These are phyloP conservation scores for Caiman crocodilus DNA, from an alignment of 2,797 vertebrate genomes.

Conservation along the genomic window DNA sequence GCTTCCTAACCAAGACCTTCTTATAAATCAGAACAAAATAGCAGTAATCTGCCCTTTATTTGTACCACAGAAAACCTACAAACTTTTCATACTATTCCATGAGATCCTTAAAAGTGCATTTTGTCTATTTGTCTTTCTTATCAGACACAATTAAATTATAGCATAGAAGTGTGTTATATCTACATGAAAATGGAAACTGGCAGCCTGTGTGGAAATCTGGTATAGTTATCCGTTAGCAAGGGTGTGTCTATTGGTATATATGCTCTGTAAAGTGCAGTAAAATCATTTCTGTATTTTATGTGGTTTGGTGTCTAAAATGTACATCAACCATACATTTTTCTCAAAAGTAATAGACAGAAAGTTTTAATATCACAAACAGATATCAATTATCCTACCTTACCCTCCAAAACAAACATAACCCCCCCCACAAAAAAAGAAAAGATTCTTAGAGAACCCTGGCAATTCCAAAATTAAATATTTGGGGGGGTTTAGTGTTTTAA, in stretches of 20 bases:
- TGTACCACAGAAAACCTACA: neutral
- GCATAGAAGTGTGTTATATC: neutral
- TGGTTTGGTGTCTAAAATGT: neutral
- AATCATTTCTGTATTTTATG: neutral
- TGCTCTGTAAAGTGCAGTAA: neutral
- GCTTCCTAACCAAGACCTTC: neutral
- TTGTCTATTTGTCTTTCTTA: neutral
- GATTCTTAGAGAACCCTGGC: neutral
- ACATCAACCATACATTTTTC: conserved; percentile 42
- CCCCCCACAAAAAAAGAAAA: neutral
- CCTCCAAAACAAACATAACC: conserved; percentile 15
- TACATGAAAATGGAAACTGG: neutral
- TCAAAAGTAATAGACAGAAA: conserved; percentile 56
- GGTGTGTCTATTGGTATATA: neutral
- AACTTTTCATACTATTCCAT: neutral
- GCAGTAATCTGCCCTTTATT: neutral
- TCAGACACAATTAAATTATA: rapidly evolving
- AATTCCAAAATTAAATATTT: conserved; percentile 11
- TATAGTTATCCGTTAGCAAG: neutral
- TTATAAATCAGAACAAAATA: neutral
- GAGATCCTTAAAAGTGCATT: neutral
- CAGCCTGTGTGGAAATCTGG: neutral
- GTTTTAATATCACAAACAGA: conserved; percentile 13
- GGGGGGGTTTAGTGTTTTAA: too few species aligned
- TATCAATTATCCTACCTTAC: conserved; percentile 14